A percentile compares a stretch with the other conserved stretches of the same genome.
Conservation (phyloP, 30 jellyfish, hydroid and myxozoan genomes). For the Turritopsis rubra region DNA sequence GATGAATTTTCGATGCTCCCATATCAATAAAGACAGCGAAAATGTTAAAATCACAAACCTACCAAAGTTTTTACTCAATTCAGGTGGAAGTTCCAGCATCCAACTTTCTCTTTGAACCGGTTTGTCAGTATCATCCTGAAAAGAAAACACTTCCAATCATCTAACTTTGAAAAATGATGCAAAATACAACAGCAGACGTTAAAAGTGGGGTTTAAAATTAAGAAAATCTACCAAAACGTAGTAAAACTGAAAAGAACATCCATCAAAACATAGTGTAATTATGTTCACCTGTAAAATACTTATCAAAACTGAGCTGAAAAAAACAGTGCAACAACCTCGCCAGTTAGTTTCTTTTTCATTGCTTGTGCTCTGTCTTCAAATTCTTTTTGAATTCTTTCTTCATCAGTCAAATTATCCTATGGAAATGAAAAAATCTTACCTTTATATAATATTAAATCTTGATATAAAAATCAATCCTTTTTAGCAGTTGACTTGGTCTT, state of each 20-base stretch:
- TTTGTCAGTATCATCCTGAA: constrained; percentile 27
- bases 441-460: too few species aligned
- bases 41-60: not conserved
- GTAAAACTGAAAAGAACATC: not conserved
- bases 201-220: not conserved
- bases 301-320: not conserved
- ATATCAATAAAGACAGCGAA: not conserved
- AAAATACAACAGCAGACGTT: not conserved
- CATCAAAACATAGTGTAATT: not conserved
- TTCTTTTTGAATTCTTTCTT: constrained; percentile 28
- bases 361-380: constrained; percentile 75
- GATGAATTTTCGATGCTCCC: too few species aligned
- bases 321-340: constrained; percentile 34
- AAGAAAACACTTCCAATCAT: constrained; percentile 1
- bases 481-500: too few species aligned
- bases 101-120: constrained; percentile 61
- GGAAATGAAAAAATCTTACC: not conserved
- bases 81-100: constrained; percentile 94
- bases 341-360: constrained; percentile 60
- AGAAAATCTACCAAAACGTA: not conserved
- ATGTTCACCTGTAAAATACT: not conserved
- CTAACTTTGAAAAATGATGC: not conserved
- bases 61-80: constrained; percentile 71
- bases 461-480: too few species aligned
- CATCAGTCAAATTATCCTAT: not conserved